These are phyloP conservation scores for Pholis gunnellus DNA, from an alignment of 2,113 vertebrate genomes.

Conservation along the genomic window DNA sequence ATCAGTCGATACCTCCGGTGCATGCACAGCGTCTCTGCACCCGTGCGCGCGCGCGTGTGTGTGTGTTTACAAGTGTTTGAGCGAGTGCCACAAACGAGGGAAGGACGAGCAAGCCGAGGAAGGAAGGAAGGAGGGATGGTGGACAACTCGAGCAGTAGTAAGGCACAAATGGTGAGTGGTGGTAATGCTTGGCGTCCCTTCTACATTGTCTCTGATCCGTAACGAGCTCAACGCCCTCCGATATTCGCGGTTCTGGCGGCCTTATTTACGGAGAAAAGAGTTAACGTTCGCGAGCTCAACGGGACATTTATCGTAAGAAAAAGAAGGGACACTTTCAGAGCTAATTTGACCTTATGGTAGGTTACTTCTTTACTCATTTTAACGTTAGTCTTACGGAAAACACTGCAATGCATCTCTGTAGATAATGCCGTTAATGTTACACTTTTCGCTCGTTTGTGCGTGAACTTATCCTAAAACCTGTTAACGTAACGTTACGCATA, in stretches of 20 bases:
- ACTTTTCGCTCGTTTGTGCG: background rate
- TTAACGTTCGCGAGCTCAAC: background rate
- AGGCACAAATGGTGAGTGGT: slow-evolving; percentile 85
- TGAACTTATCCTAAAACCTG: background rate
- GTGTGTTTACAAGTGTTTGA: slow-evolving; percentile 80
- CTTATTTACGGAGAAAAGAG: background rate
- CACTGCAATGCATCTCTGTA: background rate
- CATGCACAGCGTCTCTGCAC: slow-evolving; percentile 29
- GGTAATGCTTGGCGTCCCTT: slow-evolving; percentile 11
- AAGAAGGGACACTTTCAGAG: background rate
- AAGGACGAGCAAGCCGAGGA: slow-evolving; percentile 74
- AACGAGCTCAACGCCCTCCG: background rate
- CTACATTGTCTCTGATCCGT: background rate
- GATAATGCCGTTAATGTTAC: background rate
- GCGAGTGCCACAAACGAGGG: slow-evolving; percentile 75
- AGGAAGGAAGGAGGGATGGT: slow-evolving; percentile 84
- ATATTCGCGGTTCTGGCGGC: background rate
- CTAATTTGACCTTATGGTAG: slow-evolving; percentile 23
- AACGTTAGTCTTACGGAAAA: background rate
- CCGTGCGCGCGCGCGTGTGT: slow-evolving; percentile 45
- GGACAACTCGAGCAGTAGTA: slow-evolving; percentile 85
- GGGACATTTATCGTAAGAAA: background rate
- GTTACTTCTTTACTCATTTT: background rate
- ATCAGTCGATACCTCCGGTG: slow-evolving; percentile 31
- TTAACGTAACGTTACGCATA: background rate